Base-by-base conservation (phyloP, 2,888 invertebrate species). In the Catotricha subobsoleta region DNA sequence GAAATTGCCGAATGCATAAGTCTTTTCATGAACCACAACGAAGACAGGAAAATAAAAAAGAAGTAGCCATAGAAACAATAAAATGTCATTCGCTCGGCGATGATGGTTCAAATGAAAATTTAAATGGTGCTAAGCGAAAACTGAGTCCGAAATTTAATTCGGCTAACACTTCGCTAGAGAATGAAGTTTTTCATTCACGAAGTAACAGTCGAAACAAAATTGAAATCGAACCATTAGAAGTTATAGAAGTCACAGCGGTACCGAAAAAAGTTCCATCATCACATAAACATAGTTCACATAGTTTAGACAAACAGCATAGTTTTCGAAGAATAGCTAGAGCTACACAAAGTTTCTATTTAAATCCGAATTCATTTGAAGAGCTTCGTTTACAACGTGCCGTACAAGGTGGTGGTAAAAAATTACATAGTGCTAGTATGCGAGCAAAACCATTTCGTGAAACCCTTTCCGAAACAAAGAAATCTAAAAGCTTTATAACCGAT, bases 401-500 rank as follows among this genome's bases (percentile, higher is more conserved):
- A 16, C 29, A 21, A 59, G 59, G 45, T 49, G 61, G 29, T 13
- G 29, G 29, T 29, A 55, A 55, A 44, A 35, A 15, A 18, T n/a
- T 58, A 33, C 62, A 62, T 44, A 62, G 63, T 46, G 57, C 63
- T 46, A 62, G 62, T 47, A 54, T 62, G 45, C 54, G 60, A 4
- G 48, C 60, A 46, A 57, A 59, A 44, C 58, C 56, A 45, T 62
- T 62, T 48, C 55, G 61, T 39, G 64, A 62, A 47, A 56, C 56
- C 9, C 48, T 62, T 39, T 60, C 55, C 42, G 57, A 60, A 43
- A 56, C 58, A 39, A 63, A 63, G 50, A 63, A 63, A 48, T 64
- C 63, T 20, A 64, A 63, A 52, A 63, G 64, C 49, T 63, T 63
- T 52, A 59, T 63, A 28, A 55, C 56, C 39, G 63, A 63, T 44